Percentiles rank a stretch among this genome's conserved stretches.
Conservation (phyloP, 2,888 invertebrate genomes). For the Protonemura montana region DNA sequence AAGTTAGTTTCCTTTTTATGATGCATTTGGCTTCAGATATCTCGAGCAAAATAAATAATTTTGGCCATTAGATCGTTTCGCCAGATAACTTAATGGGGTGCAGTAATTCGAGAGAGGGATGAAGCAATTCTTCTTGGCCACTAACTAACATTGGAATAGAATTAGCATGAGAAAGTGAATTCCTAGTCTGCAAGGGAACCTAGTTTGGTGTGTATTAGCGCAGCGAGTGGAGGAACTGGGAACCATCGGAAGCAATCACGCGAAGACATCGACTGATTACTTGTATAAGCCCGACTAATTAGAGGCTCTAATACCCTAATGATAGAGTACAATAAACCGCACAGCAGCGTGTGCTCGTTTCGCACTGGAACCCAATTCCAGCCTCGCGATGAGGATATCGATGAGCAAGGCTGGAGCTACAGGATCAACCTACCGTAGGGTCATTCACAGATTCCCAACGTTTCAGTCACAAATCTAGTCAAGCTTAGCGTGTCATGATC, state of each 20-base stretch:
- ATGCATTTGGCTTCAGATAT: background rate
- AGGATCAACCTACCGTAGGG: background rate
- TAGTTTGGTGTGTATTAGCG: background rate
- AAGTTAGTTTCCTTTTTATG: background rate
- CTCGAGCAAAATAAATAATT: background rate
- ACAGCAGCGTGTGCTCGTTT: background rate
- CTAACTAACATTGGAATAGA: background rate
- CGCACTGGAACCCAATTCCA: background rate
- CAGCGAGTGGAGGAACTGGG: background rate
- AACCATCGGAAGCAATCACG: slow-evolving; percentile 26
- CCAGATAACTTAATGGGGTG: background rate
- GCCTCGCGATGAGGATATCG: background rate
- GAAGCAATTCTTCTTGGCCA: slow-evolving; percentile 19
- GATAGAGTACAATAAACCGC: slow-evolving; percentile 23
- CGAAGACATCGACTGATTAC: slow-evolving; percentile 30
- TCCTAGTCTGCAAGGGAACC: background rate
- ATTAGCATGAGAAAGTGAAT: slow-evolving; percentile 25
- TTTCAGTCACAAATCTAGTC: background rate
- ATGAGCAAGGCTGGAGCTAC: background rate
- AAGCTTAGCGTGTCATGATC: background rate
- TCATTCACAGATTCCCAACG: background rate
- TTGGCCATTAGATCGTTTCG: background rate
- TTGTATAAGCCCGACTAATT: slow-evolving; percentile 33
- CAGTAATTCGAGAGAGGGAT: background rate
- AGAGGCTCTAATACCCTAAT: slow-evolving; percentile 22